Evolutionary conservation across 2,113 vertebrate species (phyloP).

Genomic region (Dasyprocta punctata): DNA sequence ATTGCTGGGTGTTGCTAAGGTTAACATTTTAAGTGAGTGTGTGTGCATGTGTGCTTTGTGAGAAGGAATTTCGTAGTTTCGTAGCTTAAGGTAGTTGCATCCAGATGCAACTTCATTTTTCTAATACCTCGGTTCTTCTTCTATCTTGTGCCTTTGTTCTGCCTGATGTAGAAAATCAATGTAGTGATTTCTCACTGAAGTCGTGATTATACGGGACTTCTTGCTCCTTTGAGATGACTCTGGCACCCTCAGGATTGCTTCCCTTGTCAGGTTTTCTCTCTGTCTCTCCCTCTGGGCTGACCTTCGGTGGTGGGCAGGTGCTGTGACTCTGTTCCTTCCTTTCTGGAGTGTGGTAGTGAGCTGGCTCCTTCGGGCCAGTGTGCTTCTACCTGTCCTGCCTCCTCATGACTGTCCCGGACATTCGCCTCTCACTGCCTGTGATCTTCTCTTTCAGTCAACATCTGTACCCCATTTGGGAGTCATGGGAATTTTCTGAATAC

Average conservation of each 20-base stretch:
- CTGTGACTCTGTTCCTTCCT: neutral
- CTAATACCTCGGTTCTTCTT: neutral
- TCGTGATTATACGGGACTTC: neutral
- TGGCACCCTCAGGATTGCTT: neutral
- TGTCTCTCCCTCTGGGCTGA: neutral
- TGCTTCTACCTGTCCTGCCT: neutral
- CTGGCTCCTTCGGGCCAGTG: neutral
- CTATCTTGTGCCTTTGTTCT: neutral
- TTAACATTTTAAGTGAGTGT: neutral
- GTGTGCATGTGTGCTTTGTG: fast-evolving
- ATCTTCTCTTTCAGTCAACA: neutral
- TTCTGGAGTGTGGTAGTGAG: neutral
- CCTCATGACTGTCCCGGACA: neutral
- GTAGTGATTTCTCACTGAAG: neutral
- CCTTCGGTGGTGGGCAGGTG: neutral
- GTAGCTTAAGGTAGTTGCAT: neutral
- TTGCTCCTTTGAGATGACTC: neutral
- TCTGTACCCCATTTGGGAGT: neutral
- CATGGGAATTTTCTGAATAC: neutral
- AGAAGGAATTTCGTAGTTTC: neutral
- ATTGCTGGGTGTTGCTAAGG: neutral
- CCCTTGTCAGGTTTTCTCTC: neutral
- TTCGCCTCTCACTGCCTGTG: neutral
- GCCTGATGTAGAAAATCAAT: neutral
- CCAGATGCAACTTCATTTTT: neutral